Percentiles rank a stretch among this genome's conserved stretches.
Evolutionary conservation across 2,797 vertebrate species (phyloP).

Genomic region (Esox masquinongy): DNA sequence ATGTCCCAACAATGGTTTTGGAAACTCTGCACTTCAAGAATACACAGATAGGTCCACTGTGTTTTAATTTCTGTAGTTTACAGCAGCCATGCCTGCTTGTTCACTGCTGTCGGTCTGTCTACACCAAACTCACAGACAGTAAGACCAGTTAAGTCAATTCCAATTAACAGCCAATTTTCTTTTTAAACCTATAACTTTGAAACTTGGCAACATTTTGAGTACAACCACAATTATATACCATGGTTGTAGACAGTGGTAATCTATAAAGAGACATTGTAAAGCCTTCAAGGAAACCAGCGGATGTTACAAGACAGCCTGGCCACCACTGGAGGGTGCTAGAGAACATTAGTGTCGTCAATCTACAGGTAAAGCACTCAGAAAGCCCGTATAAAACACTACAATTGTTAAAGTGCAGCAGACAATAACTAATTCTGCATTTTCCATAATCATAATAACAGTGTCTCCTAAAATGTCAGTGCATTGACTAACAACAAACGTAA

Average conservation of each 20-base stretch:
- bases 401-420: constrained; percentile 73
- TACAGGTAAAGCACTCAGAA: constrained; percentile 54
- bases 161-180: background rate
- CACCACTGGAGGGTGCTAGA: constrained; percentile 51
- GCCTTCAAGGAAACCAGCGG: constrained; percentile 36
- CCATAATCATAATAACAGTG: constrained; percentile 31
- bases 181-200: background rate
- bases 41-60: constrained; percentile 44
- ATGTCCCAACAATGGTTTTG: constrained; percentile 55
- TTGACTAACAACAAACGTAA: constrained; percentile 53
- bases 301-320: constrained; percentile 36
- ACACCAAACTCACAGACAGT: constrained; percentile 20
- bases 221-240: background rate
- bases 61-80: constrained; percentile 20
- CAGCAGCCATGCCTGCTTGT: constrained; percentile 13
- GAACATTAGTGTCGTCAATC: constrained; percentile 42
- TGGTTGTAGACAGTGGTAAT: constrained; percentile 5
- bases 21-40: constrained; percentile 75
- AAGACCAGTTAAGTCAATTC: background rate
- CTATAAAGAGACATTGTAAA: constrained; percentile 30
- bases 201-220: background rate
- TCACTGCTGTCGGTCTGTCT: constrained; percentile 12
- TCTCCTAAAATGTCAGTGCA: constrained; percentile 53
- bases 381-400: constrained; percentile 54
- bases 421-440: constrained; percentile 36